Evolutionary conservation across 1,140 invertebrate genomes (phyloP).

Genomic region (Aphelinus certus): DNA sequence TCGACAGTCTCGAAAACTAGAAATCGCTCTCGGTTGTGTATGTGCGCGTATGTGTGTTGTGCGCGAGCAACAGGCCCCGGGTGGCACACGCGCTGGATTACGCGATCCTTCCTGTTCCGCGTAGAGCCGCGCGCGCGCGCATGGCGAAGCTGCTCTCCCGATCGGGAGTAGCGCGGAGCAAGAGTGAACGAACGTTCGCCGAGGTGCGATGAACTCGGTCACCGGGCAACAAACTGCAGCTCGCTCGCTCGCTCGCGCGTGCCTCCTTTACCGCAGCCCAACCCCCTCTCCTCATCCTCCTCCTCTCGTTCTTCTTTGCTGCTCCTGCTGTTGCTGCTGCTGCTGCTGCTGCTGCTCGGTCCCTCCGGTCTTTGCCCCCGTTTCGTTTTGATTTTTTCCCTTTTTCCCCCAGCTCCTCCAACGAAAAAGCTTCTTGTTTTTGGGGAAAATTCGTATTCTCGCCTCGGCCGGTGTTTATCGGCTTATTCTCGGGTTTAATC

Average conservation of each 20-base stretch:
- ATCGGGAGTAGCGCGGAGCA: not conserved
- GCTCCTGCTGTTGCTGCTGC: not conserved
- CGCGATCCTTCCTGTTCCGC: too few relatives aligned
- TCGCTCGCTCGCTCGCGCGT: constrained; percentile 43
- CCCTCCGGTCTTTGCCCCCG: constrained; percentile 13
- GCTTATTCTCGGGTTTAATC: too few relatives aligned
- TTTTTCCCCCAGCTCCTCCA: not conserved
- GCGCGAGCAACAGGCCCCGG: too few relatives aligned
- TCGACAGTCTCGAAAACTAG: too few relatives aligned
- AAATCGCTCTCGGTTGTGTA: too few relatives aligned
- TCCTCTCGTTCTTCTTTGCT: not conserved
- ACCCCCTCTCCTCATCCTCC: constrained; percentile 34
- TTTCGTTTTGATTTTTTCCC: not conserved
- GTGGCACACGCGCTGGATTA: too few relatives aligned
- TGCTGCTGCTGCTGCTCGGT: not conserved
- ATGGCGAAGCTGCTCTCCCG: too few relatives aligned
- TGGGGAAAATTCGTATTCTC: not conserved
- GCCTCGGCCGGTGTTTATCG: not conserved
- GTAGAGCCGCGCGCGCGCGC: too few relatives aligned
- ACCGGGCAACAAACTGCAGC: constrained; percentile 67
- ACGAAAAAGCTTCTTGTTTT: not conserved
- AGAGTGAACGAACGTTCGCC: constrained; percentile 38
- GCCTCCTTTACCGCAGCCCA: constrained; percentile 40
- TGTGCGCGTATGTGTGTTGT: too few relatives aligned
- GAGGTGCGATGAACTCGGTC: constrained; percentile 66